Conservation (phyloP, 2,113 vertebrate species). For the Dinomys branickii region DNA sequence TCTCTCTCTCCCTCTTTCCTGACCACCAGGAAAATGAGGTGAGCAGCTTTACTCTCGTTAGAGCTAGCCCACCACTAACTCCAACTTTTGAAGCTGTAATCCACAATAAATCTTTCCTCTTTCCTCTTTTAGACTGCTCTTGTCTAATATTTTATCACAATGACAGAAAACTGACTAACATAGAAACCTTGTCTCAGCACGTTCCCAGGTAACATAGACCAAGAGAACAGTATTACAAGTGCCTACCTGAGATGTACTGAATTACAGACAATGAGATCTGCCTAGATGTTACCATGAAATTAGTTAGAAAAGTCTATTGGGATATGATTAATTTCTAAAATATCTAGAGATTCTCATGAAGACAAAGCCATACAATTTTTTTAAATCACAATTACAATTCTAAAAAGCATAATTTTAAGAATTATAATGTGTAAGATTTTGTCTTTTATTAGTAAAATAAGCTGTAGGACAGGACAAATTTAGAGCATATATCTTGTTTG, state of each 20-base stretch:
- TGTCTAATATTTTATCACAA: background rate
- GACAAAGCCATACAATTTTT: background rate
- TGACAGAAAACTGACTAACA: background rate
- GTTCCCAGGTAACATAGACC: background rate
- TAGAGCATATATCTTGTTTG: background rate
- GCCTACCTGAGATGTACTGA: background rate
- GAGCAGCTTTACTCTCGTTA: background rate
- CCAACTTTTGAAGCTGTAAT: background rate
- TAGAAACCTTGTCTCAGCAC: accelerated
- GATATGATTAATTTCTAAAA: background rate
- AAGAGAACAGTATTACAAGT: background rate
- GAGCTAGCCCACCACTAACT: background rate
- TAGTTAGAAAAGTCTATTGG: background rate
- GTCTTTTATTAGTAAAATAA: background rate
- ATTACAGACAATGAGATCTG: background rate
- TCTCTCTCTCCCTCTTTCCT: background rate
- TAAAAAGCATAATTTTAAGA: background rate
- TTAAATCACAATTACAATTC: background rate
- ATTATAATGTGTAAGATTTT: background rate
- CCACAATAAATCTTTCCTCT: background rate
- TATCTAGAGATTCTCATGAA: background rate
- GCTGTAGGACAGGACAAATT: background rate
- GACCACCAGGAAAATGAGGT: background rate
- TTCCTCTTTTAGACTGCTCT: background rate
- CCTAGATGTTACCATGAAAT: background rate